Evolutionary conservation across 1,140 invertebrate species (phyloP), one percentile per base, ranked within the genome.

Genomic region (Helicoverpa armigera): DNA sequence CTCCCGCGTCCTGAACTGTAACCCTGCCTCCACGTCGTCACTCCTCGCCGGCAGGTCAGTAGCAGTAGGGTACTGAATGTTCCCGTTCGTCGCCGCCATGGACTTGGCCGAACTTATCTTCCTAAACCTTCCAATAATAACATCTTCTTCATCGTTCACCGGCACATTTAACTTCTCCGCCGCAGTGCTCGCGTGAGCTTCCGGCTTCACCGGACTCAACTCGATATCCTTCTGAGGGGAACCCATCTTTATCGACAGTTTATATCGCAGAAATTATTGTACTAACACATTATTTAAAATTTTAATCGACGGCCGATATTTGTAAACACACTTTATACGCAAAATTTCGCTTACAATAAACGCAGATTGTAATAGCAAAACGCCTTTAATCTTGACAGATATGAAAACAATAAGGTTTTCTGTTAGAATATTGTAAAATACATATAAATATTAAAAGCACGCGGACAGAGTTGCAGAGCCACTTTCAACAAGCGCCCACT

Each of bases 91-190:
- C 12, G 93, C 94, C n/a, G 93, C 94, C 94, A 95, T 95, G 10
- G 94, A 95, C 81, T 95, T 95, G 1, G 95, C 95, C 1, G 95
- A 95, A 82, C 94, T 95, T 58, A 95, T 95, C 82, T 95, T 95
- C 72, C 95, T 84, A 85, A 95, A 95, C 75, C 95, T 89, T 1
- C 95, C 95, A 50, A 95, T 95, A 56, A 95, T 94, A 73, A 95
- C 90, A 82, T 95, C 94, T 85, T 94, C 93, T 79, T 95, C 94
- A 60, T 94, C 91, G 43, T 90, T 89, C 13, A 89, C 85, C n/a
- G 88, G 88, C 35, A 86, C 29, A 67, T 81, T 85, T 50, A 87
- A 73, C 48, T 85, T 90, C 9, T 91, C 88, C 0, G 82, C 13
- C 1, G 77, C 16, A 43, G 69, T 86, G 63, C 63, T 87, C 9